Evolutionary conservation across 2,797 vertebrate genomes (phyloP).

Genomic region (Eleutherodactylus coqui): DNA sequence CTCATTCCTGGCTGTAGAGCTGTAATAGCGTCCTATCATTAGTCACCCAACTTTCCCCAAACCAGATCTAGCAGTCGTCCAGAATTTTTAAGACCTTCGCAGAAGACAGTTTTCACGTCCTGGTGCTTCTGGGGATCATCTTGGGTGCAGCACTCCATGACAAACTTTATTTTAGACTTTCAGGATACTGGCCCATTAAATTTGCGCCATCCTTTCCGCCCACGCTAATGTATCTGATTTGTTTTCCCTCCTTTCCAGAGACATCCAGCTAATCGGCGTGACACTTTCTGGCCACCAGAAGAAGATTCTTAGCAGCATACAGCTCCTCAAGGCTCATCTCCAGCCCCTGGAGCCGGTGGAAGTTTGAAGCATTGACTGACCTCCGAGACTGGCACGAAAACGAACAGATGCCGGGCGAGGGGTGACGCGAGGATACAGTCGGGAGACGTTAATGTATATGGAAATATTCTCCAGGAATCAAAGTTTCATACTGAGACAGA

Average conservation of each 20-base stretch:
- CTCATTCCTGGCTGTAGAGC: too few species aligned
- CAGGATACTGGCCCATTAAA: not conserved
- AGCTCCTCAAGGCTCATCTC: constrained; percentile 69
- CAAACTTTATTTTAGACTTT: not conserved
- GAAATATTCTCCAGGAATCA: not conserved
- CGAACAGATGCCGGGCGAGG: not conserved
- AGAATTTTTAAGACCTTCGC: too few species aligned
- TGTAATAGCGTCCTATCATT: too few species aligned
- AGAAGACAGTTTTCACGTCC: not conserved
- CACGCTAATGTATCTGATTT: not conserved
- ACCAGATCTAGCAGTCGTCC: too few species aligned
- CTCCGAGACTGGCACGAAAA: not conserved
- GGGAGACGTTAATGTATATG: not conserved
- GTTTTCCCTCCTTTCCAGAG: constrained; percentile 75
- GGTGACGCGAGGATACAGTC: not conserved
- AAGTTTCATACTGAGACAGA: not conserved
- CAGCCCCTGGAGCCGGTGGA: constrained; percentile 54
- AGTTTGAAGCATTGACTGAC: constrained; percentile 21
- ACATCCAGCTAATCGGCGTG: constrained; percentile 91
- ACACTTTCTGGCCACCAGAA: constrained; percentile 94
- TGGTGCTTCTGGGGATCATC: not conserved
- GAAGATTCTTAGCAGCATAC: constrained; percentile 92
- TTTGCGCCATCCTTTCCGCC: not conserved
- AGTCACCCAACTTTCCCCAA: too few species aligned
- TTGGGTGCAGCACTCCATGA: not conserved